Conservation (phyloP, 2,113 vertebrate genomes). For the Alces alces region DNA sequence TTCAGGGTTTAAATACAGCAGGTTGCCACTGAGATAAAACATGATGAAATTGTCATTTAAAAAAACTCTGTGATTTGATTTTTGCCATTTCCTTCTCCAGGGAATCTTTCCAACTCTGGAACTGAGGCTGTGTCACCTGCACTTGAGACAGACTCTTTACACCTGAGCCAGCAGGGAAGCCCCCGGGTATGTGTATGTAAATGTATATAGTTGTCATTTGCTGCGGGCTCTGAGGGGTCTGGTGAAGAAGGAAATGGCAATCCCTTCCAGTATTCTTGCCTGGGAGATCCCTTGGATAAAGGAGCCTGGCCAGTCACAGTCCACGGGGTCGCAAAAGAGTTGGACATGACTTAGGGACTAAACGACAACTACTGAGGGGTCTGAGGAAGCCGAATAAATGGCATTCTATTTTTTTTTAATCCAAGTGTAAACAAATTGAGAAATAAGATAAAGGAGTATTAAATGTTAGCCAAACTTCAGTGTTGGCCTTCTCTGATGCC, state of each 20-base stretch:
- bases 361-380: neutral
- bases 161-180: neutral
- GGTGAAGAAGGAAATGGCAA: neutral
- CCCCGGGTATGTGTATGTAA: neutral
- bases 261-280: neutral
- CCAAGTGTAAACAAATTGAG: neutral
- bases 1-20: neutral
- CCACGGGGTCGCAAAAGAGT: neutral
- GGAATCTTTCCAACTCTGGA: neutral
- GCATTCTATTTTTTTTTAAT: neutral
- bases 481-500: neutral
- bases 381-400: neutral
- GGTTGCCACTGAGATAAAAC: neutral
- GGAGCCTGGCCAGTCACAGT: neutral
- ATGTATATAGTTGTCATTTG: neutral
- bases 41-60: neutral
- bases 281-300: neutral
- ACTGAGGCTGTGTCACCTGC: neutral
- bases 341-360: neutral
- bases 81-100: neutral
- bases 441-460: neutral
- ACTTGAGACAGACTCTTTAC: rapidly evolving
- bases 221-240: neutral
- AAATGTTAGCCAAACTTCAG: neutral
- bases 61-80: neutral